These are phyloP conservation scores for Ectropis crepuscularia DNA, from an alignment of 2,888 invertebrate genomes.

Conservation along the genomic window DNA sequence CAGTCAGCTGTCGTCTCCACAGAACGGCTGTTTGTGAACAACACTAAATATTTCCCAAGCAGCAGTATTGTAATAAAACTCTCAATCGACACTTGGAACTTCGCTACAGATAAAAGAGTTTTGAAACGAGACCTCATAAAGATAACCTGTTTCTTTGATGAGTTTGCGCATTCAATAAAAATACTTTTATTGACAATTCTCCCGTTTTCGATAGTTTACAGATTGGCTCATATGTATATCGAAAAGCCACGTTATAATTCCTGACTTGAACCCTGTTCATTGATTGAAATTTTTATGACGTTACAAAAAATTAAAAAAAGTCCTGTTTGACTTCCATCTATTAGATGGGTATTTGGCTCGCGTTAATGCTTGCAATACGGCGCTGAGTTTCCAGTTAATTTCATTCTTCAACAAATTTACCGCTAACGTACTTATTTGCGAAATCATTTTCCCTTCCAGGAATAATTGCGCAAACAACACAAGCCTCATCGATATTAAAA, in stretches of 20 bases:
- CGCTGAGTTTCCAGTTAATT: too few species aligned
- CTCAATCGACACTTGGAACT: conserved; percentile 43
- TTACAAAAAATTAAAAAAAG: too few species aligned
- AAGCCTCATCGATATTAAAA: conserved; percentile 14
- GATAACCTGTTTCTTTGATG: conserved; percentile 37
- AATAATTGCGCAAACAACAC: background rate
- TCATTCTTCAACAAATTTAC: background rate
- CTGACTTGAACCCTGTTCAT: too few species aligned
- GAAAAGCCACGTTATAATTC: too few species aligned
- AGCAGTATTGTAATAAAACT: conserved; percentile 31
- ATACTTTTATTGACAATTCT: too few species aligned
- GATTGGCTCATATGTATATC: too few species aligned
- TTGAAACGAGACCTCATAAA: conserved; percentile 35
- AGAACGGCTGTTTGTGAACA: conserved; percentile 42
- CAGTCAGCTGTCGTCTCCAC: conserved; percentile 27
- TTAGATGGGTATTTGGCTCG: too few species aligned
- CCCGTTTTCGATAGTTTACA: too few species aligned
- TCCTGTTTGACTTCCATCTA: too few species aligned
- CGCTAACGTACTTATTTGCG: background rate
- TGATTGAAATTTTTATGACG: too few species aligned
- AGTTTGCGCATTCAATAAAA: conserved; percentile 13
- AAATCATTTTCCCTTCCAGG: background rate
- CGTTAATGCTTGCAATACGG: too few species aligned
- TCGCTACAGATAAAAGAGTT: conserved; percentile 40
- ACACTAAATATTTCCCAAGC: conserved; percentile 38